Base-by-base conservation (phyloP, 2,113 vertebrate genomes). In the Suricata suricatta region DNA sequence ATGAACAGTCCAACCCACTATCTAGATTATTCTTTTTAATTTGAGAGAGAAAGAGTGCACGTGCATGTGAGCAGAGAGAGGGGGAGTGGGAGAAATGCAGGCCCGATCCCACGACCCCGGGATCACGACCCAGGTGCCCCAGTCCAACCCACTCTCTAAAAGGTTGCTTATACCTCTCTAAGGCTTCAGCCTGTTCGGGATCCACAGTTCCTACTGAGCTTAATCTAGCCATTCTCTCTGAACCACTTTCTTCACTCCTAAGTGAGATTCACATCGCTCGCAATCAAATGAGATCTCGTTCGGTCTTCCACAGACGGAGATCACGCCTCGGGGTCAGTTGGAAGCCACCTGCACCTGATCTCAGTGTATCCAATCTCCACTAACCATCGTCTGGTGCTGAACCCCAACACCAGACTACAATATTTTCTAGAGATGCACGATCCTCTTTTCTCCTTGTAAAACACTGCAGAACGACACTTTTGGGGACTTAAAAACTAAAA, bases 401-500 rank as follows among this genome's bases (percentile, higher is more conserved):
- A 19, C 27, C 14, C 79, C 47, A 95, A 54, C 2, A n/a, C 71
- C 23, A 80, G 17, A 23, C 68, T 74, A 0, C 29, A 64, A 27
- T 3, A 72, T 50, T 89, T 86, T 54, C 88, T 80, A 92, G 60
- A 94, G 44, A 82, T 33, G 38, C 27, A 81, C 9, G 35, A 2
- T 38, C 27, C 15, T 16, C 60, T 88, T n/a, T 50, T 27, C 44
- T 80, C 31, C n/a, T 50, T 79, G 10, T 41, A 2, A 29, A 88
- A 47, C 31, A 29, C 57, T 80, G 1, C 5, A 41, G 68, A 84
- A 71, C 9, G 33, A 64, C 72, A 89, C 2, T 60, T 77, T 50
- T 38, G 69, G 93, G 69, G 72, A 54, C 79, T 90, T 71, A 69
- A 92, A 92, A 96, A 77, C 33, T 90, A 81, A 77, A 90, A 95